A percentile compares a stretch with the other conserved stretches of the same genome.
These are phyloP conservation scores for Hyles euphorbiae DNA, from an alignment of 1,140 invertebrate species.

Conservation along the genomic window DNA sequence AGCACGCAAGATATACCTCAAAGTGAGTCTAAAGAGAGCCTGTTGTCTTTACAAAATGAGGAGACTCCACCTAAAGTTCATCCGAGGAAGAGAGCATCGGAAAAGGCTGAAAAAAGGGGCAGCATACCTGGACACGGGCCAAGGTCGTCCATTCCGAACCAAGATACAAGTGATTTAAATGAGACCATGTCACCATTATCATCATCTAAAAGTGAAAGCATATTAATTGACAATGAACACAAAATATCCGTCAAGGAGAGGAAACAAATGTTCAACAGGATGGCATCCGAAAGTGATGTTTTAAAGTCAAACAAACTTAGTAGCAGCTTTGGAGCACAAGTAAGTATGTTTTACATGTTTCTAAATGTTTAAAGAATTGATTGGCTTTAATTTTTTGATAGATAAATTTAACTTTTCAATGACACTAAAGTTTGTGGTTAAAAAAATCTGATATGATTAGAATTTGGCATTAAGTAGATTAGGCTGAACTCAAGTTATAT, in stretches of 20 bases:
- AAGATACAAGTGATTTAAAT: slow-evolving; percentile 26
- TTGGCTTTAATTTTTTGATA: no score
- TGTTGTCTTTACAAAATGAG: slow-evolving; percentile 29
- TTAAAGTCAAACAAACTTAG: slow-evolving; percentile 52
- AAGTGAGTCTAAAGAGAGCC: slow-evolving; percentile 44
- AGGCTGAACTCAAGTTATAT: no score
- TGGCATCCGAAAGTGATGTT: slow-evolving; percentile 88
- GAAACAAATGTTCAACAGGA: slow-evolving; percentile 93
- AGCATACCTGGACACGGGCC: slow-evolving; percentile 26
- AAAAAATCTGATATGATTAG: no score
- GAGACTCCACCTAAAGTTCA: slow-evolving; percentile 58
- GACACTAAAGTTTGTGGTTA: no score
- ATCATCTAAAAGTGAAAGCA: slow-evolving; percentile 56
- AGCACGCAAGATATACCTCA: slow-evolving; percentile 20
- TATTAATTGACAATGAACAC: slow-evolving; percentile 67
- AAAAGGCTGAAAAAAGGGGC: slow-evolving; percentile 47
- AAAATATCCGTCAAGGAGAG: slow-evolving; percentile 93
- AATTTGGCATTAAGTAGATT: no score
- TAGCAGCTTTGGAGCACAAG: slow-evolving; percentile 42
- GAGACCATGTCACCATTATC: slow-evolving; percentile 31
- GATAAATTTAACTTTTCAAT: no score
- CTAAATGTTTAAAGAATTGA: no score
- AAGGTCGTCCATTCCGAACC: slow-evolving; percentile 35
- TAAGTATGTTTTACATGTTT: slow-evolving; percentile 31
- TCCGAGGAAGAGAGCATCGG: slow-evolving; percentile 49